Conservation (phyloP, 92 coral and sea anemone genomes). For the Blastomussa wellsi region DNA sequence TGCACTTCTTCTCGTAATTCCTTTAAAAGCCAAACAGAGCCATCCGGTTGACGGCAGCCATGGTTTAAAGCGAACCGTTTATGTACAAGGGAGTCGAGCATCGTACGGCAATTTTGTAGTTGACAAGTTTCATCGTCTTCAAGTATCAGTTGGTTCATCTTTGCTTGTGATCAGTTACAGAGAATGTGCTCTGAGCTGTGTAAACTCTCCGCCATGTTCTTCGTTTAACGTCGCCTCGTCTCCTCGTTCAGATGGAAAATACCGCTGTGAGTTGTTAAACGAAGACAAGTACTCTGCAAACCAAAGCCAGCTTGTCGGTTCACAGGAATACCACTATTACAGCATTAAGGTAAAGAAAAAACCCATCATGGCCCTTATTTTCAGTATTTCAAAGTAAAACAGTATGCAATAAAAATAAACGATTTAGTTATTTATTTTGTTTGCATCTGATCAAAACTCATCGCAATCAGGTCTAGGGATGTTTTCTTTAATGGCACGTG, state of each 20-base stretch:
- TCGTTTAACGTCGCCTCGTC: constrained; percentile 23
- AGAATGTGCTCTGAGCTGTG: constrained; percentile 24
- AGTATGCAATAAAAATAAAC: no score
- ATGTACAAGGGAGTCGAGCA: neutral
- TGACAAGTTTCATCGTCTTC: constrained; percentile 9
- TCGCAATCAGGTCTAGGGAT: no score
- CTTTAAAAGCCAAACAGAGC: neutral
- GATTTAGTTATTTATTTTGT: no score
- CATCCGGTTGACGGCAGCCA: neutral
- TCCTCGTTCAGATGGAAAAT: neutral
- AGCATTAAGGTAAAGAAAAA: constrained; percentile 2
- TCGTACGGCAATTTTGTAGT: constrained; percentile 1
- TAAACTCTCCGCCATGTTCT: constrained; percentile 22
- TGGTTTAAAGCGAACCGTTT: neutral
- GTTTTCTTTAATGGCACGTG: no score
- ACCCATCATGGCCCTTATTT: no score
- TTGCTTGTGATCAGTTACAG: neutral
- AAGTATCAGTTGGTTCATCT: constrained; percentile 7
- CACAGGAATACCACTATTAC: constrained; percentile 19
- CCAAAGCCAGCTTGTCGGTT: constrained; percentile 2
- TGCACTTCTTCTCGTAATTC: neutral
- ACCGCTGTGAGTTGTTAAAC: constrained; percentile 23
- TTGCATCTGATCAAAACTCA: no score
- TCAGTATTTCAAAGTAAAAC: no score
- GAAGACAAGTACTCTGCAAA: constrained; percentile 9